Evolutionary conservation across 2,888 invertebrate genomes (phyloP), one percentile per base, ranked within the genome.

Genomic region (Pachliopta kotzebuea): DNA sequence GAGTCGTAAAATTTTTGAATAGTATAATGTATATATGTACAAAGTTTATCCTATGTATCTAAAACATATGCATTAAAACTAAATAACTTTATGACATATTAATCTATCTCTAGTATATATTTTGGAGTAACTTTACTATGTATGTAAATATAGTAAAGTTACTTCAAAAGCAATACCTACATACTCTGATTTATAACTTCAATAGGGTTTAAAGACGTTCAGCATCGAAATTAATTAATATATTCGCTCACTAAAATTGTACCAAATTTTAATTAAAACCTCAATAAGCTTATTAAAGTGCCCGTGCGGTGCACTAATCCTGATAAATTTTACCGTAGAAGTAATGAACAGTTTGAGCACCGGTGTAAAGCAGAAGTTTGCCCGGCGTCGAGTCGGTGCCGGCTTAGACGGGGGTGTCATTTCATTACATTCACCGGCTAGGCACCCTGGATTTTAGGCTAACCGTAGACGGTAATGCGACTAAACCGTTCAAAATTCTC

Each of bases 361-460:
- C 78, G 60, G 68, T 75, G 74, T 63, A 65, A 64, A 62, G 67
- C 71, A 70, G 76, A 78, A 76, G 70, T 74, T 75, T 68, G 68
- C 66, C 71, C 71, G 73, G 70, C 69, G 70, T 70, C 72, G 74
- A 74, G 77, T 72, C 75, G 74, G 71, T 71, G 72, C 72, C 67
- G 74, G 71, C 74, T 78, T 73, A 81, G 78, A 76, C 74, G 71
- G 74, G 76, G 74, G 73, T 73, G 77, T 73, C 71, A 71, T 76
- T 75, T 74, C 72, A 74, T 76, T 75, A 72, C 67, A 63, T 59
- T 65, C 68, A 63, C 67, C 62, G 72, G 69, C 73, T 74, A 74
- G 73, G 71, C 74, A 70, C 66, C 70, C 72, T 72, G 72, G 69
- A 72, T 76, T 74, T 74, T 69, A 72, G 68, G 65, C 55, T 63